phyloP scores from a whole-genome alignment of 1,140 invertebrate species.

The Polypedilum vanderplanki region DNA sequence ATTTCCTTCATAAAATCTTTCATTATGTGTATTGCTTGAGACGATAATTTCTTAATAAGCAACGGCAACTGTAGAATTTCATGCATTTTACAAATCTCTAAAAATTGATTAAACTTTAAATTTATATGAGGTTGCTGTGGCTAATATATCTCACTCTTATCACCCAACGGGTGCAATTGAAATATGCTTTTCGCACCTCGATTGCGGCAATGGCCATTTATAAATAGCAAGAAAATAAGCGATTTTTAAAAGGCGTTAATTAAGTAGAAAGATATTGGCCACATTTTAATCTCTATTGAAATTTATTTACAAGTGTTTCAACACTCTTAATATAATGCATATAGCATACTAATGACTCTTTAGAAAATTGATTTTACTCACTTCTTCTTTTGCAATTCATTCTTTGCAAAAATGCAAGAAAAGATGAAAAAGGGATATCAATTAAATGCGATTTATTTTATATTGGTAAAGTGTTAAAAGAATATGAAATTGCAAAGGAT shows the following conservation, averaged over 20 bases:
- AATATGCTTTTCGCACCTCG: neutral
- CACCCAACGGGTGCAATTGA: constrained; percentile 6
- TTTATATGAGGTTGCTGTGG: too few species aligned
- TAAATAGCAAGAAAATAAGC: neutral
- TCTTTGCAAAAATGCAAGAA: neutral
- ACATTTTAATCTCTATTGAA: neutral
- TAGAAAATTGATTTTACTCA: neutral
- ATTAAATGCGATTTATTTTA: neutral
- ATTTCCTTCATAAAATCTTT: too few species aligned
- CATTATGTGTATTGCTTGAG: too few species aligned
- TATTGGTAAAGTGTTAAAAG: neutral
- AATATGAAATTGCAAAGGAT: neutral
- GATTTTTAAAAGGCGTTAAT: constrained; percentile 25
- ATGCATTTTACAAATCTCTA: too few species aligned
- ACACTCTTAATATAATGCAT: neutral
- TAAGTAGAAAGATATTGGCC: constrained; percentile 10
- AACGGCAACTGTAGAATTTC: too few species aligned
- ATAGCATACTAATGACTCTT: neutral
- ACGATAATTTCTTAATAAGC: too few species aligned
- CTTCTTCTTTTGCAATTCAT: too few species aligned
- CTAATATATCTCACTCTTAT: neutral
- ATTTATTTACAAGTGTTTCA: neutral
- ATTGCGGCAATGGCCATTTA: neutral
- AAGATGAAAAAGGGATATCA: neutral
- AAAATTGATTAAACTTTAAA: too few species aligned